phyloP scores from a whole-genome alignment of 2,888 invertebrate genomes.

The Pharmacophagus antenor region DNA sequence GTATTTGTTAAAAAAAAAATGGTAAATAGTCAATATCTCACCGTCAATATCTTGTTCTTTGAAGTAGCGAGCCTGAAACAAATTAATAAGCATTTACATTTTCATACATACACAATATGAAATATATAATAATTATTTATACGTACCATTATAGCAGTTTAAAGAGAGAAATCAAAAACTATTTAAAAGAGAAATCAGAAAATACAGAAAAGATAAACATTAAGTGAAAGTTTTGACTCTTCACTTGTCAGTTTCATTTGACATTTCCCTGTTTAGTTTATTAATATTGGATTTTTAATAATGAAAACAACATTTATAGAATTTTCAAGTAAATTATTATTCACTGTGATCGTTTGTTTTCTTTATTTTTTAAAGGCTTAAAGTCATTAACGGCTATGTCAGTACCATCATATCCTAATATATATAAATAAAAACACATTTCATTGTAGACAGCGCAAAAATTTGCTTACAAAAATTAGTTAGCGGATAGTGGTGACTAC shows the following conservation, averaged over 20 bases:
- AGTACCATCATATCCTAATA: no score
- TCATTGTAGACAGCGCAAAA: no score
- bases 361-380: no score
- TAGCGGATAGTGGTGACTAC: no score
- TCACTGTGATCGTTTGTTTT: no score
- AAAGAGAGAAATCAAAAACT: conserved; percentile 22
- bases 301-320: no score
- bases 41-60: conserved; percentile 97
- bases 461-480: no score
- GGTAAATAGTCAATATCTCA: conserved; percentile 59
- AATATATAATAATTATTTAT: neutral
- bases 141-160: conserved; percentile 19
- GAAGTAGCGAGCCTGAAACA: conserved; percentile 92
- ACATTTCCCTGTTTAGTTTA: neutral
- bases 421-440: no score
- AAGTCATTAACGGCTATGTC: no score
- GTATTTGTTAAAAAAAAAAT: neutral
- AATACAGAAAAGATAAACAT: neutral
- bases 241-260: neutral
- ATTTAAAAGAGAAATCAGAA: conserved; percentile 24
- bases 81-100: neutral
- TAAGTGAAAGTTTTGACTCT: conserved; percentile 17
- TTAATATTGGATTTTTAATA: no score
- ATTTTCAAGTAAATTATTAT: no score
- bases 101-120: conserved; percentile 1